These are phyloP conservation scores for Caiman crocodilus DNA, from an alignment of 2,797 vertebrate genomes.

Conservation along the genomic window DNA sequence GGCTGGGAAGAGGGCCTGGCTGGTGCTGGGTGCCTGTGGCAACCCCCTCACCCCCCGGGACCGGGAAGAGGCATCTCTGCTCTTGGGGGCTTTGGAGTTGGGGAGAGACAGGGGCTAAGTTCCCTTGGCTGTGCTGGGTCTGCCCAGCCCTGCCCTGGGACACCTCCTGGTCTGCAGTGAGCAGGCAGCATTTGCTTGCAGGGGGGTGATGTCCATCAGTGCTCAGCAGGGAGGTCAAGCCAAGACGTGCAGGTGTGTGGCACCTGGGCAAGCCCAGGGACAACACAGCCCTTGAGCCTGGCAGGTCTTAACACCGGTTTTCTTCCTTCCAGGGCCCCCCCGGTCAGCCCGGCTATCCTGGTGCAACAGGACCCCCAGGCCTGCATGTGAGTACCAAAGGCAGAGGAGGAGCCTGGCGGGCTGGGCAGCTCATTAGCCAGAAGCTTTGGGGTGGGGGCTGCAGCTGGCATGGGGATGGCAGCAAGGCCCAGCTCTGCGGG, in stretches of 20 bases:
- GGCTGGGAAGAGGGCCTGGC: background rate
- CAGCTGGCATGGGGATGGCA: background rate
- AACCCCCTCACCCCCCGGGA: too few species aligned
- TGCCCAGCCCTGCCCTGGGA: background rate
- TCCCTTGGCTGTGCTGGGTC: background rate
- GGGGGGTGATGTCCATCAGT: background rate
- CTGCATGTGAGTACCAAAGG: constrained; percentile 87
- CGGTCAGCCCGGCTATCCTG: constrained; percentile 92
- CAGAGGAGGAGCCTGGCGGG: background rate
- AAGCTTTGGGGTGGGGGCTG: background rate
- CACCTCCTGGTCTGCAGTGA: too few species aligned
- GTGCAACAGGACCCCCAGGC: constrained; percentile 90
- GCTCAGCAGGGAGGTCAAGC: background rate
- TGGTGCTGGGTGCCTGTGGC: too few species aligned
- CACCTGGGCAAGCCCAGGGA: background rate
- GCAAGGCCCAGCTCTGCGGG: background rate
- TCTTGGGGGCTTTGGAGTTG: background rate
- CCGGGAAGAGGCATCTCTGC: background rate
- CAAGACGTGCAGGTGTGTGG: background rate
- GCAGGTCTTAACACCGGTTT: accelerated
- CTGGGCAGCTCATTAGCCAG: background rate
- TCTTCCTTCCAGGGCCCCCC: constrained; percentile 86
- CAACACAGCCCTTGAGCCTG: background rate
- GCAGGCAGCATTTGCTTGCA: background rate
- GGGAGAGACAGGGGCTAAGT: too few species aligned